phyloP scores from a whole-genome alignment of 2,888 invertebrate species.

The Cephus runcator region DNA sequence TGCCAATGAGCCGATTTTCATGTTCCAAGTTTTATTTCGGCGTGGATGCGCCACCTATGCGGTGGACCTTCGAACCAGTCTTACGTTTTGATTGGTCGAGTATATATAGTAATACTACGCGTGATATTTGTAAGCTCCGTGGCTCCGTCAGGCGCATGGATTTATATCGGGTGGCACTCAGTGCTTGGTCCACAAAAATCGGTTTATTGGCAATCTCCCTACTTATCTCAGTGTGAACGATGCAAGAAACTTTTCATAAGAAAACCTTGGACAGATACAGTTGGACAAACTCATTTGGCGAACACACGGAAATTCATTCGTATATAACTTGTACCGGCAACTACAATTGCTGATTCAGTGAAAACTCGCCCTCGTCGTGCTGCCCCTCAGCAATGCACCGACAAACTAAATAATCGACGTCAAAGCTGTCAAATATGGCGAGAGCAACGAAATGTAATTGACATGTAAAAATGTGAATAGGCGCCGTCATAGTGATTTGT shows the following conservation, averaged over 20 bases:
- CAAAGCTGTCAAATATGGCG: slow-evolving; percentile 69
- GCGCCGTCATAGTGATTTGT: slow-evolving; percentile 29
- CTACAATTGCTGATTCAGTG: not conserved
- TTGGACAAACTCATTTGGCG: not conserved
- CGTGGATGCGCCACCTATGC: too few species aligned
- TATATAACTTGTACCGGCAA: too few species aligned
- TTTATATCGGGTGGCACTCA: too few species aligned
- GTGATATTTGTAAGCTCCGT: too few species aligned
- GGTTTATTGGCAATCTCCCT: too few species aligned
- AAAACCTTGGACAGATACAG: not conserved
- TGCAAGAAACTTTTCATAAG: not conserved
- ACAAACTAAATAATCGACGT: slow-evolving; percentile 70
- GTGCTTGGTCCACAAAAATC: too few species aligned
- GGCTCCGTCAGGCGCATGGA: too few species aligned
- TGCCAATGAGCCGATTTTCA: too few species aligned
- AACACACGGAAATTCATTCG: not conserved
- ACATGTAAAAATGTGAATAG: slow-evolving; percentile 42
- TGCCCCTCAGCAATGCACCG: slow-evolving; percentile 48
- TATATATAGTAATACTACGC: too few species aligned
- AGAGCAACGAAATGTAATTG: slow-evolving; percentile 39
- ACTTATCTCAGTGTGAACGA: not conserved
- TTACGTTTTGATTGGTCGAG: too few species aligned
- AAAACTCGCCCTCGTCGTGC: slow-evolving; percentile 36
- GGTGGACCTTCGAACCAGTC: too few species aligned
- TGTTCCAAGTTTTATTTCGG: too few species aligned